Percentiles rank a stretch among this genome's conserved stretches.
Conservation (phyloP, 2,888 invertebrate genomes). For the Seira musarum region DNA sequence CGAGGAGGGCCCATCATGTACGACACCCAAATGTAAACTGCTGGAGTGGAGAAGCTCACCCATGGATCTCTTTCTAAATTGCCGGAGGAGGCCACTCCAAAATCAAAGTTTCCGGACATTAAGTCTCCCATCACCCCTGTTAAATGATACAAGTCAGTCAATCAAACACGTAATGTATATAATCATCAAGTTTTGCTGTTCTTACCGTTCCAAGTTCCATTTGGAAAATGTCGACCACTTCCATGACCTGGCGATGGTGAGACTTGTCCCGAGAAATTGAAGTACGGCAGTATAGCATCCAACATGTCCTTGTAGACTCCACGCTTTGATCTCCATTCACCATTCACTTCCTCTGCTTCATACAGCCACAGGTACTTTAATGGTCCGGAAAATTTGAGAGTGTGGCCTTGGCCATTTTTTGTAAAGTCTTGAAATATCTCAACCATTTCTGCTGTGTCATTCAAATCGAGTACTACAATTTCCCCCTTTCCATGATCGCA, state of each 20-base stretch:
- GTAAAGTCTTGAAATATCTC: constrained; percentile 23
- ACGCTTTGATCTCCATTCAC: constrained; percentile 1
- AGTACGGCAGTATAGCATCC: not conserved
- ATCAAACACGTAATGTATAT: not conserved
- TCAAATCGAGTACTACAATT: not conserved
- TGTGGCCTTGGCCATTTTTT: constrained; percentile 17
- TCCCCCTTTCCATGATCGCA: not conserved
- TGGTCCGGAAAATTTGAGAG: constrained; percentile 5
- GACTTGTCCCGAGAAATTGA: constrained; percentile 15
- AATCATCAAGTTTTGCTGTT: not conserved
- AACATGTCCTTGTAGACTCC: constrained; percentile 5
- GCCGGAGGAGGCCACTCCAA: constrained; percentile 22
- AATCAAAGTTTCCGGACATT: not conserved
- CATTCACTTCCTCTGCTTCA: not conserved
- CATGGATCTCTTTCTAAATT: constrained; percentile 8
- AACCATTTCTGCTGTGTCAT: not conserved
- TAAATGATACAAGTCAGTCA: not conserved
- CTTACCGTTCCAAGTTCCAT: constrained; percentile 41
- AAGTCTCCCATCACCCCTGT: constrained; percentile 23
- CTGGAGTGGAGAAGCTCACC: constrained; percentile 13
- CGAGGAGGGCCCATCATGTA: constrained; percentile 47
- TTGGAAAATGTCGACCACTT: constrained; percentile 10
- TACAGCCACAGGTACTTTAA: constrained; percentile 21
- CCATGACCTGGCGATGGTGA: constrained; percentile 29
- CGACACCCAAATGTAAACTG: constrained; percentile 35